Conservation (phyloP, 2,888 invertebrate species). For the Eustalomyia histrio region DNA sequence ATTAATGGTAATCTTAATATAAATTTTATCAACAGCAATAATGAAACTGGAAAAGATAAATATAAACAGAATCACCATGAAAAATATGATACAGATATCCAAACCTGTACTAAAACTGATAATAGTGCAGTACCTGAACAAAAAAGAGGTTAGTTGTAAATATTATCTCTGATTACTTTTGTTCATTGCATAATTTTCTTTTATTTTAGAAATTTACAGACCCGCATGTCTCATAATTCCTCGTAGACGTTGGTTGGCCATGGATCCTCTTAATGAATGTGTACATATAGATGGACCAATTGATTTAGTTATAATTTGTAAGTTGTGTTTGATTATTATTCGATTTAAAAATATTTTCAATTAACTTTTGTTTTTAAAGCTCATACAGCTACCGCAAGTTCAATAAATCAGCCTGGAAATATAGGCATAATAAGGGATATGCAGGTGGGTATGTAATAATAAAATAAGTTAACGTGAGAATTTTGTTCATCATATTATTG, state of each 20-base stretch:
- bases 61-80: background rate
- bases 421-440: slow-evolving; percentile 79
- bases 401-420: slow-evolving; percentile 79
- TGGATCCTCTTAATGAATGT: slow-evolving; percentile 78
- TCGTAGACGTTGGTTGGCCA: slow-evolving; percentile 80
- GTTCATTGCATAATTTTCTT: too few relatives aligned
- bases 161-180: background rate
- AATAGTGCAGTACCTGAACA: background rate
- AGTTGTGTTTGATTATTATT: slow-evolving; percentile 64
- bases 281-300: slow-evolving; percentile 76
- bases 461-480: background rate
- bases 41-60: background rate
- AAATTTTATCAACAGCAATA: slow-evolving; percentile 20
- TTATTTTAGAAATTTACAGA: slow-evolving; percentile 9
- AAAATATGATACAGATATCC: background rate
- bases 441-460: slow-evolving; percentile 74
- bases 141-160: background rate
- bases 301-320: slow-evolving; percentile 80
- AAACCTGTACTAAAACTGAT: background rate
- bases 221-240: slow-evolving; percentile 72
- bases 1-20: slow-evolving; percentile 80
- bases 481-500: background rate
- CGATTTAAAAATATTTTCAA: background rate
- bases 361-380: background rate
- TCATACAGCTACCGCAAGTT: slow-evolving; percentile 78